Evolutionary conservation across 2,113 vertebrate species (phyloP).

Genomic region (Acanthochromis polyacanthus): DNA sequence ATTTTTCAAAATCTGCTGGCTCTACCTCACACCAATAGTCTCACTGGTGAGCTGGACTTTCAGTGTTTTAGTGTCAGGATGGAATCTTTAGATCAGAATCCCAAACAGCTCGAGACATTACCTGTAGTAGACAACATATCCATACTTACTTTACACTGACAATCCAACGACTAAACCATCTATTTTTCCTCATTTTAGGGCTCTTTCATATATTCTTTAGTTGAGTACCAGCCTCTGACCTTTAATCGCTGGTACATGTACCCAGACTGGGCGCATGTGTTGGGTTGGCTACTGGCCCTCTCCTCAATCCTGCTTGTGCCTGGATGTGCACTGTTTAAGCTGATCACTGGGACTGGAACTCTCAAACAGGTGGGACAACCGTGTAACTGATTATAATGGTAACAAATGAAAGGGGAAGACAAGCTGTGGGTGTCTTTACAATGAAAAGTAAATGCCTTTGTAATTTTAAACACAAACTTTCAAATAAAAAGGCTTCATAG

Average conservation of each 20-base stretch:
- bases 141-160: no score
- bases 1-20: slow-evolving; percentile 84
- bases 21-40: slow-evolving; percentile 80
- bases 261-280: slow-evolving; percentile 72
- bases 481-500: neutral
- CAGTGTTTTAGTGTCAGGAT: neutral
- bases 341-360: slow-evolving; percentile 63
- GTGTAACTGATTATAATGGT: neutral
- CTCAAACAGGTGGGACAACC: slow-evolving; percentile 61
- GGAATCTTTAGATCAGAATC: neutral
- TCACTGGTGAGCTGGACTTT: slow-evolving; percentile 70
- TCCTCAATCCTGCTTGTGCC: slow-evolving; percentile 79
- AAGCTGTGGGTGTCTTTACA: neutral
- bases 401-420: neutral
- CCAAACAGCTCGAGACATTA: no score
- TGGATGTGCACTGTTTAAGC: slow-evolving; percentile 64
- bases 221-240: slow-evolving; percentile 79
- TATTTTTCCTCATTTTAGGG: slow-evolving; percentile 48
- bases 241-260: slow-evolving; percentile 82
- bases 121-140: no score
- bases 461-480: neutral
- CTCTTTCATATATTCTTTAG: slow-evolving; percentile 75
- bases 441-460: no score
- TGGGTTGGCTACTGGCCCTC: slow-evolving; percentile 76
- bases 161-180: fast-evolving